These are phyloP conservation scores for Halichoerus grypus DNA, from an alignment of 2,113 vertebrate genomes.

Conservation along the genomic window DNA sequence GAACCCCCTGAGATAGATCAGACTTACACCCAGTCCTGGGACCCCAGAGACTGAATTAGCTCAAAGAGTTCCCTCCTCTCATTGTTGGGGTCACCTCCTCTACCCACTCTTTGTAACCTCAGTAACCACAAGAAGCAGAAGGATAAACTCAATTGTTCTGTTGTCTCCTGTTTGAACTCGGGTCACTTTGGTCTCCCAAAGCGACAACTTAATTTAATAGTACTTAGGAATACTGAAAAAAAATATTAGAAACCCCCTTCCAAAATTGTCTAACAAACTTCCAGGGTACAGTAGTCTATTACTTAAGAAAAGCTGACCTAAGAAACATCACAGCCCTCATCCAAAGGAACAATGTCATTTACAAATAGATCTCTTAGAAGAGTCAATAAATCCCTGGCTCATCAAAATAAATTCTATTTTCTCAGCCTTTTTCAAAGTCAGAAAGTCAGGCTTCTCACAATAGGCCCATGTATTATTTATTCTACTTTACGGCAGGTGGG, in stretches of 20 bases:
- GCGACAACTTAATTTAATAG: not conserved
- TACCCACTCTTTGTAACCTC: not conserved
- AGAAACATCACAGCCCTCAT: not conserved
- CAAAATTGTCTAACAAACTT: not conserved
- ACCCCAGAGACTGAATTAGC: not conserved
- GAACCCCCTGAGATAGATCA: not conserved
- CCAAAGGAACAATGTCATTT: not conserved
- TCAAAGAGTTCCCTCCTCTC: not conserved
- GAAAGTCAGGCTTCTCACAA: not conserved
- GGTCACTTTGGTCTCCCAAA: constrained; percentile 18
- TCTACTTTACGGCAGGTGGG: not conserved
- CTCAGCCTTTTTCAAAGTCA: constrained; percentile 28
- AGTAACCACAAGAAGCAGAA: not conserved
- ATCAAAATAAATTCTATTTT: not conserved
- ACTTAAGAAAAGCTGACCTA: not conserved
- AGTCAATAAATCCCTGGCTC: not conserved
- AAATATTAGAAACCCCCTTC: not conserved
- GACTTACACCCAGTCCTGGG: not conserved
- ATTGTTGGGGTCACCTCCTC: not conserved
- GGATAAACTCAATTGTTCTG: not conserved
- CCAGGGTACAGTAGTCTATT: not conserved
- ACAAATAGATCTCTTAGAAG: not conserved
- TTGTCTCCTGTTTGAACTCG: not conserved
- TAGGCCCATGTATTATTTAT: not conserved
- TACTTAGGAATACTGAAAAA: not conserved